Evolutionary conservation across 2,113 vertebrate genomes (phyloP).

Genomic region (Hemicordylus capensis): DNA sequence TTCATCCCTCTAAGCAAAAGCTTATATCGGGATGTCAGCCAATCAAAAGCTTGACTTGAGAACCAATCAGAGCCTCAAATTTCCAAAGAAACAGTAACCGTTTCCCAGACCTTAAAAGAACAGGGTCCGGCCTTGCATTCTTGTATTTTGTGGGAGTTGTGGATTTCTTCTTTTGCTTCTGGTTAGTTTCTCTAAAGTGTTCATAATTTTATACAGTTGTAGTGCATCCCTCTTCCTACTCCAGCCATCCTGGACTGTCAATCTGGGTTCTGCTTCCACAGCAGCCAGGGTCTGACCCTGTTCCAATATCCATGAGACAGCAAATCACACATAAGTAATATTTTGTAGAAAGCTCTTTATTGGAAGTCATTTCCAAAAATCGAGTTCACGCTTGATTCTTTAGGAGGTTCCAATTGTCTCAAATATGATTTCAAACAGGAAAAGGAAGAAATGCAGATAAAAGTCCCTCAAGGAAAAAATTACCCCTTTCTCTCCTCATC

Average conservation of each 20-base stretch:
- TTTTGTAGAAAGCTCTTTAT: constrained; percentile 13
- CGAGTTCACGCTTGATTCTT: background rate
- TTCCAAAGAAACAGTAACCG: background rate
- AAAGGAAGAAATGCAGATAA: background rate
- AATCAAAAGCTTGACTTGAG: background rate
- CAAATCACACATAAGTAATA: background rate
- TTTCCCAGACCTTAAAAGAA: background rate
- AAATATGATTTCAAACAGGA: background rate
- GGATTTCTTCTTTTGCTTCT: background rate
- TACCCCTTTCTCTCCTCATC: background rate
- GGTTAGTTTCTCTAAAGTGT: background rate
- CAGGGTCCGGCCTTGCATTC: no score
- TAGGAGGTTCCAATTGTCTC: background rate
- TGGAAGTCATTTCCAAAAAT: constrained; percentile 11
- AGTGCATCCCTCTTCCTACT: background rate
- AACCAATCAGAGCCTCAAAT: no score
- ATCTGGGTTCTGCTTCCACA: background rate
- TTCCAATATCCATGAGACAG: background rate
- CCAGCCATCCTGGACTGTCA: no score
- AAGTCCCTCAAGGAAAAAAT: background rate
- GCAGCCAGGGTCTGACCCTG: no score
- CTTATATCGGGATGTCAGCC: background rate
- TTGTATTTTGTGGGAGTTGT: background rate
- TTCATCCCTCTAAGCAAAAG: background rate
- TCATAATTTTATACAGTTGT: background rate